Evolutionary conservation across 2,888 invertebrate genomes (phyloP).

Genomic region (Cataglyphis cursor): DNA sequence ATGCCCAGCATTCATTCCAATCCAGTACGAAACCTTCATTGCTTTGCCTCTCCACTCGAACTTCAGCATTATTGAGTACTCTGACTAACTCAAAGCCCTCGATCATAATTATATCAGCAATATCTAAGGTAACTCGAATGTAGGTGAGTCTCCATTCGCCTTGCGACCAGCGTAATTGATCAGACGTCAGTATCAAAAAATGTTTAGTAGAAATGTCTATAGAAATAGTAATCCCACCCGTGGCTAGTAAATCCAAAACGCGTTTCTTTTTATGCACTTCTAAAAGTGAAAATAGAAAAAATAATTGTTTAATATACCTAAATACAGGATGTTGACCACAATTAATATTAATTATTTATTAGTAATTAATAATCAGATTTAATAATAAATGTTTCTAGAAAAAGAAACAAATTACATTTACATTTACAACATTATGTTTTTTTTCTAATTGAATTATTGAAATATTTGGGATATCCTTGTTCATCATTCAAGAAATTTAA

Average conservation of each 20-base stretch:
- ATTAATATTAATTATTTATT: not conserved
- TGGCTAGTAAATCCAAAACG: conserved; percentile 81
- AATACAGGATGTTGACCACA: not conserved
- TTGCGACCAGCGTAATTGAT: conserved; percentile 83
- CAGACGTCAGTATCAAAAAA: conserved; percentile 84
- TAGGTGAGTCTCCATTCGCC: conserved; percentile 84
- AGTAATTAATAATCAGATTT: not conserved
- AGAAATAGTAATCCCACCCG: conserved; percentile 82
- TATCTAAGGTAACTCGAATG: conserved; percentile 89
- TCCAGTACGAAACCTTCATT: conserved; percentile 91
- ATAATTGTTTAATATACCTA: not conserved
- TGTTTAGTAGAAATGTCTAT: conserved; percentile 85
- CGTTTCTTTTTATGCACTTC: conserved; percentile 73
- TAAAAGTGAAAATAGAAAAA: conserved; percentile 24
- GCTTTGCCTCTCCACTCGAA: conserved; percentile 91
- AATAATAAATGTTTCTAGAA: too few relatives aligned
- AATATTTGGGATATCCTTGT: too few relatives aligned
- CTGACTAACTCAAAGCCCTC: conserved; percentile 90
- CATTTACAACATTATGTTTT: too few relatives aligned
- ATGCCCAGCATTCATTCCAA: conserved; percentile 92
- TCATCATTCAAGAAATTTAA: too few relatives aligned
- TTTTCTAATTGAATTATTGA: too few relatives aligned
- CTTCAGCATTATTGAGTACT: conserved; percentile 89
- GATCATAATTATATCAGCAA: conserved; percentile 91
- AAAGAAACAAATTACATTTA: too few relatives aligned